Conservation (phyloP, 2,888 invertebrate species). For the Lasioglossum pauxillum region DNA sequence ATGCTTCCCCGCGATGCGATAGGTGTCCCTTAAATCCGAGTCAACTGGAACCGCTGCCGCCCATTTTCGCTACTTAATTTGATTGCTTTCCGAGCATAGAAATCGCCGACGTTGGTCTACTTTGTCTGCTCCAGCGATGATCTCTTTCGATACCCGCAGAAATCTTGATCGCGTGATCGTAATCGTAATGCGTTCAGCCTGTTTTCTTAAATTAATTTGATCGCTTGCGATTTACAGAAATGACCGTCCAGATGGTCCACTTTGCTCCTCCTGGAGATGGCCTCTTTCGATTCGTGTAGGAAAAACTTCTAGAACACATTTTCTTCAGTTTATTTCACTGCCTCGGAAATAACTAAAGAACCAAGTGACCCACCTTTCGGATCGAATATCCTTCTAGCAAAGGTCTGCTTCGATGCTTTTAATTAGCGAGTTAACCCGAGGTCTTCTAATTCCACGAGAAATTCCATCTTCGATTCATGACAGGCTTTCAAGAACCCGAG, state of each 20-base stretch:
- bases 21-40: not conserved
- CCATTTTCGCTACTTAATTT: not conserved
- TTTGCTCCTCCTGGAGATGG: not conserved
- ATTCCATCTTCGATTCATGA: not conserved
- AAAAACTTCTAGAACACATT: not conserved
- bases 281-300: not conserved
- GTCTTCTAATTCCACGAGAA: not conserved
- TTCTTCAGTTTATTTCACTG: not conserved
- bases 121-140: not conserved
- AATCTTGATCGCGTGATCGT: not conserved
- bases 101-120: not conserved
- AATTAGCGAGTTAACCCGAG: not conserved
- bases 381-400: not conserved
- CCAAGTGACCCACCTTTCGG: not conserved
- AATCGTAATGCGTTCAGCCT: not conserved
- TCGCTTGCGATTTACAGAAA: not conserved
- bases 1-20: not conserved
- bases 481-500: not conserved
- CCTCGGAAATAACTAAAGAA: not conserved
- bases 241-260: not conserved
- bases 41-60: not conserved
- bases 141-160: not conserved
- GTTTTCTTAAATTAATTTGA: constrained; percentile 4
- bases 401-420: not conserved
- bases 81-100: not conserved